Evolutionary conservation across 2,888 invertebrate genomes (phyloP).

Genomic region (Drosophila paramelanica): DNA sequence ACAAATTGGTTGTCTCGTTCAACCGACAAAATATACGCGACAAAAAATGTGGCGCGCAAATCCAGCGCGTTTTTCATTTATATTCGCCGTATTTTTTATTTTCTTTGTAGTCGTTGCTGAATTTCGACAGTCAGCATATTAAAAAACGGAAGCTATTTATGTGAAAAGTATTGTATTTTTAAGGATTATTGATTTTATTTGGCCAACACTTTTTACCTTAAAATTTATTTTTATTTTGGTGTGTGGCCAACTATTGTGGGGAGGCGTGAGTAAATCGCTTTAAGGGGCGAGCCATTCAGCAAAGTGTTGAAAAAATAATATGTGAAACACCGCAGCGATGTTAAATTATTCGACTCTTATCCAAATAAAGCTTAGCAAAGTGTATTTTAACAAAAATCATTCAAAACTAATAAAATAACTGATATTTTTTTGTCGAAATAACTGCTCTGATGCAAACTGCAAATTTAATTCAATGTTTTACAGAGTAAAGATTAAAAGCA

Average conservation of each 20-base stretch:
- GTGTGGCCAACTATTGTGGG: constrained; percentile 19
- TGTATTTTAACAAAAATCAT: constrained; percentile 10
- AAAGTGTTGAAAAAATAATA: constrained; percentile 35
- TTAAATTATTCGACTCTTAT: constrained; percentile 33
- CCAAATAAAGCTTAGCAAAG: constrained; percentile 37
- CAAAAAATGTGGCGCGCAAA: constrained; percentile 40
- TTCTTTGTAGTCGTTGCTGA: constrained; percentile 14
- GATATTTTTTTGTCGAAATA: too few relatives aligned
- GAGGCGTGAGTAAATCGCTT: constrained; percentile 25
- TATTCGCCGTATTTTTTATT: constrained; percentile 13
- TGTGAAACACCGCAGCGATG: constrained; percentile 10
- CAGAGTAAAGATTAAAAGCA: too few relatives aligned
- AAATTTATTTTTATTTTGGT: constrained; percentile 10
- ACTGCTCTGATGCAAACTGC: too few relatives aligned
- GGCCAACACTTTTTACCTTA: constrained; percentile 41
- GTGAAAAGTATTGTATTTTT: constrained; percentile 77
- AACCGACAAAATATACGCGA: constrained; percentile 27
- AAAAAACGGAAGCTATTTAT: constrained; percentile 65
- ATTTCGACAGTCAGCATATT: constrained; percentile 37
- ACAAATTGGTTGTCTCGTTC: constrained; percentile 73
- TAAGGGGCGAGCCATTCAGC: neutral
- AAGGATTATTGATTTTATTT: constrained; percentile 78
- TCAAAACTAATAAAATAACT: constrained; percentile 7
- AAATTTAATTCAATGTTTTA: too few relatives aligned
- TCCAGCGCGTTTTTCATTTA: constrained; percentile 35